A percentile compares a stretch with the other conserved stretches of the same genome.
phyloP scores from a whole-genome alignment of 2,888 invertebrate species.

The Chalcosyrphus nemorum region DNA sequence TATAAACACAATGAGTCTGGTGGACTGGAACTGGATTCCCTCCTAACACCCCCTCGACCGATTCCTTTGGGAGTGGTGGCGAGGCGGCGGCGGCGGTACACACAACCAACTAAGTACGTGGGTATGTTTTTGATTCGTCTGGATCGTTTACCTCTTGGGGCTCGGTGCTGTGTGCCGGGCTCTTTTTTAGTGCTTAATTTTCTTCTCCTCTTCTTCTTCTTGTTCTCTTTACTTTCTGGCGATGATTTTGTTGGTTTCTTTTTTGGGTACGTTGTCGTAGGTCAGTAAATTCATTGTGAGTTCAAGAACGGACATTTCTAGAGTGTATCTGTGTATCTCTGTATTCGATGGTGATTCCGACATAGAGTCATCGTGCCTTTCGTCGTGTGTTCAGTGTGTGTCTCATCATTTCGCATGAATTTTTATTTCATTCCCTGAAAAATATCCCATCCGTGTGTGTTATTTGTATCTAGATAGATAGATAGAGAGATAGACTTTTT shows the following conservation, averaged over 20 bases:
- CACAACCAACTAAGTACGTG: conserved; percentile 49
- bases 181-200: conserved; percentile 64
- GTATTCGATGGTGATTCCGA: conserved; percentile 56
- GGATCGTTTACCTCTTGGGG: conserved; percentile 73
- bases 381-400: conserved; percentile 6
- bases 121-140: conserved; percentile 73
- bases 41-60: not conserved
- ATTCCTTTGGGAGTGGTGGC: conserved; percentile 57
- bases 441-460: conserved; percentile 16
- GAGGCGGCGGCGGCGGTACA: too few species aligned
- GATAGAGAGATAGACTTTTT: conserved; percentile 40
- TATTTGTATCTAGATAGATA: conserved; percentile 23
- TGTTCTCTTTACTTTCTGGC: not conserved
- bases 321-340: conserved; percentile 34
- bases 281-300: conserved; percentile 72
- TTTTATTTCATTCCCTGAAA: conserved; percentile 43
- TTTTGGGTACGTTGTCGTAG: conserved; percentile 70
- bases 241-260: conserved; percentile 42
- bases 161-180: conserved; percentile 53
- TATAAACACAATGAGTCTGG: conserved; percentile 73
- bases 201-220: conserved; percentile 10
- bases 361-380: conserved; percentile 51
- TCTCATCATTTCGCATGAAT: conserved; percentile 67
- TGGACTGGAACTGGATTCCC: conserved; percentile 64
- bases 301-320: conserved; percentile 72